A percentile compares a stretch with the other conserved stretches of the same genome.
These are phyloP conservation scores for Hippopotamus amphibius DNA, from an alignment of 2,113 vertebrate species.

Conservation along the genomic window DNA sequence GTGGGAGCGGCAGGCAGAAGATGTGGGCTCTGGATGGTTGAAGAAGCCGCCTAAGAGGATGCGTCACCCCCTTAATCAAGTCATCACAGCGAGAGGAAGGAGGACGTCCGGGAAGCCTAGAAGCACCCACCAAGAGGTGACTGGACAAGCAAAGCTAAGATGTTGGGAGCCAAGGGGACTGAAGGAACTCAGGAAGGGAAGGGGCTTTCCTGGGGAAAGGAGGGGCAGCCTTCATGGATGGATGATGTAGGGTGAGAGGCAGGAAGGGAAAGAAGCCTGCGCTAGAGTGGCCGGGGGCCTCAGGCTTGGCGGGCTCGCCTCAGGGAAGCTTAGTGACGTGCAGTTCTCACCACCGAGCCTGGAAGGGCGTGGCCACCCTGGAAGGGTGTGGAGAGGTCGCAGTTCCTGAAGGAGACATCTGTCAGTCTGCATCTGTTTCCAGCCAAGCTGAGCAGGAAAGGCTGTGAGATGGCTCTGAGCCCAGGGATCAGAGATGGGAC, in stretches of 20 bases:
- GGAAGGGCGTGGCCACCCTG: neutral
- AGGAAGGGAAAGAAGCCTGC: neutral
- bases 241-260: no score
- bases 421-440: slow-evolving; percentile 58
- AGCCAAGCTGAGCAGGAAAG: slow-evolving; percentile 64
- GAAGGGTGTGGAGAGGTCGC: slow-evolving; percentile 30
- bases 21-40: neutral
- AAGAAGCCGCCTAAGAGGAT: neutral
- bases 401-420: slow-evolving; percentile 72
- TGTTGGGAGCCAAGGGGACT: accelerated
- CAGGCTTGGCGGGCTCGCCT: neutral
- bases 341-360: neutral
- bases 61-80: neutral
- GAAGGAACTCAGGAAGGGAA: neutral
- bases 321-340: neutral
- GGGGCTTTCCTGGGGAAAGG: neutral
- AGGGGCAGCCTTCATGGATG: accelerated
- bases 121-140: neutral
- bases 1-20: neutral
- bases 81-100: neutral
- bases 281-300: neutral
- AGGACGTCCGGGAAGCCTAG: neutral
- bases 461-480: slow-evolving; percentile 38
- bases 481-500: slow-evolving; percentile 57
- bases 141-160: neutral